phyloP scores from a whole-genome alignment of 2,797 vertebrate genomes.

The Xiphophorus birchmanni region DNA sequence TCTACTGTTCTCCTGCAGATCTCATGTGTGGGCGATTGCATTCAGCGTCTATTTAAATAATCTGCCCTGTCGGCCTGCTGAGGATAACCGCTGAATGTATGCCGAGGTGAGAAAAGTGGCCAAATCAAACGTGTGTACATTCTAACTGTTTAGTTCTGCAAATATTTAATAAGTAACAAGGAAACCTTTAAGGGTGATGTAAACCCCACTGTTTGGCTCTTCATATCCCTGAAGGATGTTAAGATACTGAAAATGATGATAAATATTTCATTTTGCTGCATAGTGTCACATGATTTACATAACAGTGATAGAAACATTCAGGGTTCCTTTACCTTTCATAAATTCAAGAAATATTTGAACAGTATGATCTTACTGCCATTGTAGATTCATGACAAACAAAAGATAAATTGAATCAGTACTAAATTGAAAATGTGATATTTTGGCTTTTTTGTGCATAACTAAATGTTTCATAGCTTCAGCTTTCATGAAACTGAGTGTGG shows the following conservation, averaged over 20 bases:
- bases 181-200: not conserved
- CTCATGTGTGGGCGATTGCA: conserved; percentile 1
- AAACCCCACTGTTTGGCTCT: not conserved
- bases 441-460: not conserved
- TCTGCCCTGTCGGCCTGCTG: not conserved
- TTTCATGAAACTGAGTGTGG: not conserved
- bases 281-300: not conserved
- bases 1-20: not conserved
- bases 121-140: not conserved
- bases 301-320: not conserved
- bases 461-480: not conserved
- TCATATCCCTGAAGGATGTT: not conserved
- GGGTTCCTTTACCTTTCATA: not conserved
- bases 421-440: not conserved
- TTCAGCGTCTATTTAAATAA: conserved; percentile 5
- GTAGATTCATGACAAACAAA: not conserved
- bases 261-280: not conserved
- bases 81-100: not conserved
- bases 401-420: not conserved
- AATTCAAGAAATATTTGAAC: not conserved
- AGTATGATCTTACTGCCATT: not conserved
- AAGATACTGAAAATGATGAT: not conserved
- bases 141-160: not conserved
- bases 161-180: not conserved
- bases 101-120: not conserved